Evolutionary conservation across 1,140 invertebrate genomes (phyloP).

Genomic region (Rhagoletis zephyria): DNA sequence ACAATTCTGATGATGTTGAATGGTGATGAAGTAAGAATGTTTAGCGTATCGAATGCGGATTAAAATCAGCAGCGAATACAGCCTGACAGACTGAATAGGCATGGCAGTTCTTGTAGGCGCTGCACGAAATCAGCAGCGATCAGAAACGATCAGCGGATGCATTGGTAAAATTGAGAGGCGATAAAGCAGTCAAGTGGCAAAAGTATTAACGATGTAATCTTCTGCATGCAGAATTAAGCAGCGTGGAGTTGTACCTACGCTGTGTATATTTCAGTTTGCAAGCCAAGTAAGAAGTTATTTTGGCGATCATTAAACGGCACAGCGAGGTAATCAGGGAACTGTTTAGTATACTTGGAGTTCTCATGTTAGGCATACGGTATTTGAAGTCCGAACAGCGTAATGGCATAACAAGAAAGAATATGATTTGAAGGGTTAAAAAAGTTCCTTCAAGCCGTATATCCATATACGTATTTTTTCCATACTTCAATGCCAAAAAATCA

Average conservation of each 20-base stretch:
- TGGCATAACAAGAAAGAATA: too few relatives aligned
- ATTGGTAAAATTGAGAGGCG: conserved; percentile 53
- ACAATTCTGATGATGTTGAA: conserved; percentile 44
- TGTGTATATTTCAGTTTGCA: too few relatives aligned
- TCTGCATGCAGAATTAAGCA: background rate
- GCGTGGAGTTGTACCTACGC: background rate
- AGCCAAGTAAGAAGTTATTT: too few relatives aligned
- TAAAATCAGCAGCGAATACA: conserved; percentile 47
- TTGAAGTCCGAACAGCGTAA: too few relatives aligned
- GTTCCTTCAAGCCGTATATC: too few relatives aligned
- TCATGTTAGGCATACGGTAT: too few relatives aligned
- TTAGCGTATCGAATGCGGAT: conserved; percentile 54
- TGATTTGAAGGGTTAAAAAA: too few relatives aligned
- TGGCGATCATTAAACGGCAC: too few relatives aligned
- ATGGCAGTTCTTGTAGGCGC: background rate
- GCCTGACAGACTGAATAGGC: background rate
- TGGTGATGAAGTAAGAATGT: conserved; percentile 53
- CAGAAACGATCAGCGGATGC: conserved; percentile 44
- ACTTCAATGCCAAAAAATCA: too few relatives aligned
- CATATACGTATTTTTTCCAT: too few relatives aligned
- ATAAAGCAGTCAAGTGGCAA: conserved; percentile 52
- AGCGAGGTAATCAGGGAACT: too few relatives aligned
- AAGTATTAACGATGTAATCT: conserved; percentile 48
- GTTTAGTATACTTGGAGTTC: too few relatives aligned
- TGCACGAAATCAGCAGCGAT: conserved; percentile 48